These are phyloP conservation scores for Alethe castanea DNA, from an alignment of 2,113 vertebrate species.

Conservation along the genomic window DNA sequence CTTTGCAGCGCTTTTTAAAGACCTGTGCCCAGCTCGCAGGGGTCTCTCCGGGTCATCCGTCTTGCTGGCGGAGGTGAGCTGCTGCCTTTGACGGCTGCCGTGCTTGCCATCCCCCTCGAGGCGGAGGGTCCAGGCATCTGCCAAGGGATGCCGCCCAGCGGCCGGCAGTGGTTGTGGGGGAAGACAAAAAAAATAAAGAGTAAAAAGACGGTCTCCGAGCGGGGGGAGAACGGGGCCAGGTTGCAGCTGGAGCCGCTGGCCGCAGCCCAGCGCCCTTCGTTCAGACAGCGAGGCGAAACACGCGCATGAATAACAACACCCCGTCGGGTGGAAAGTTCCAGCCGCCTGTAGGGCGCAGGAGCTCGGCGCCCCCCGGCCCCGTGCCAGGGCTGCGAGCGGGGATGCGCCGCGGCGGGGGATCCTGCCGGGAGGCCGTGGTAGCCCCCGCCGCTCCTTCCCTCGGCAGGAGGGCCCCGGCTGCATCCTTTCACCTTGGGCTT, in stretches of 20 bases:
- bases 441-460: too few relatives aligned
- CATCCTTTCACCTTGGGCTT: not conserved
- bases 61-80: not conserved
- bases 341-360: not conserved
- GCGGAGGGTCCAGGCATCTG: not conserved
- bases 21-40: not conserved
- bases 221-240: not conserved
- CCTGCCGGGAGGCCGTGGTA: not conserved
- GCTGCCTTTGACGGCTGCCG: not conserved
- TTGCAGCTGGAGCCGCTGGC: conserved; percentile 25
- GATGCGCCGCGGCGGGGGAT: not conserved
- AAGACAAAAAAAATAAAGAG: not conserved
- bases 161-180: not conserved
- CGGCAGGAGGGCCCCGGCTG: too few relatives aligned
- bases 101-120: not conserved
- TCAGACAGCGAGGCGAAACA: not conserved
- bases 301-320: not conserved
- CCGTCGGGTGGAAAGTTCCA: conserved; percentile 34
- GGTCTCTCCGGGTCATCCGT: not conserved
- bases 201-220: not conserved
- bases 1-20: not conserved
- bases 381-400: not conserved
- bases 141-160: conserved; percentile 28
- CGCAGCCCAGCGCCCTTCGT: not conserved
- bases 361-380: not conserved